Evolutionary conservation across 2,888 invertebrate genomes (phyloP).

Genomic region (Drosophila conformis): DNA sequence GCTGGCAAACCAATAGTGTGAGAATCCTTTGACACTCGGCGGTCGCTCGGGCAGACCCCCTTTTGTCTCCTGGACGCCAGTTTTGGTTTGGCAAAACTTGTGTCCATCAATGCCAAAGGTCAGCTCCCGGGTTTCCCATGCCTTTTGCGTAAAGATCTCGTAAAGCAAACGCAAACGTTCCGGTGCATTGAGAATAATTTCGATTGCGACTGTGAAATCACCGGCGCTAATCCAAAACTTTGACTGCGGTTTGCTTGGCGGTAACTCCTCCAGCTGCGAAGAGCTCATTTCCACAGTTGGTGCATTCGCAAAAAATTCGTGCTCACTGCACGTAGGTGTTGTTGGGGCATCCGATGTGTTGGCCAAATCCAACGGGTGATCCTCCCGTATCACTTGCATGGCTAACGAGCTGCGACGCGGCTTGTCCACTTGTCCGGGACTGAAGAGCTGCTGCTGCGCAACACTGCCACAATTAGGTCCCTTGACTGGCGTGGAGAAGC

Average conservation of each 20-base stretch:
- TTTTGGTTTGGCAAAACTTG: slow-evolving; percentile 57
- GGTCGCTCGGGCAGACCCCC: slow-evolving; percentile 47
- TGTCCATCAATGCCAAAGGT: slow-evolving; percentile 82
- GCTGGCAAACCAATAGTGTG: slow-evolving; percentile 83
- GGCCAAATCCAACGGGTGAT: slow-evolving; percentile 71
- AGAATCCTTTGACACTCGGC: slow-evolving; percentile 63
- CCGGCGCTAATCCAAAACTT: slow-evolving; percentile 79
- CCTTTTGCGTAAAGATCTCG: slow-evolving; percentile 81
- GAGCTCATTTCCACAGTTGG: slow-evolving; percentile 66
- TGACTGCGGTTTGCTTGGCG: slow-evolving; percentile 44
- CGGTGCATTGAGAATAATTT: slow-evolving; percentile 62
- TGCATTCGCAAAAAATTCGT: slow-evolving; percentile 67
- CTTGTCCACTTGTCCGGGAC: slow-evolving; percentile 69
- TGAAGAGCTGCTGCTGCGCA: slow-evolving; percentile 65
- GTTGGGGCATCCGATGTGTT: slow-evolving; percentile 33
- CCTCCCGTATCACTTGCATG: slow-evolving; percentile 83
- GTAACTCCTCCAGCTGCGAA: slow-evolving; percentile 40
- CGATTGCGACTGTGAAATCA: slow-evolving; percentile 73
- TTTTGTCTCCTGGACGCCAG: not conserved
- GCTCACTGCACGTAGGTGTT: slow-evolving; percentile 60
- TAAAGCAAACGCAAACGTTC: slow-evolving; percentile 74
- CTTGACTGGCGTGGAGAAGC: slow-evolving; percentile 79
- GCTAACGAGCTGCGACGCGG: slow-evolving; percentile 76
- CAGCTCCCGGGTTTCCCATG: slow-evolving; percentile 70
- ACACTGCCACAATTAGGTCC: slow-evolving; percentile 20